Evolutionary conservation across 2,888 invertebrate genomes (phyloP).

Genomic region (Lingula anatina): DNA sequence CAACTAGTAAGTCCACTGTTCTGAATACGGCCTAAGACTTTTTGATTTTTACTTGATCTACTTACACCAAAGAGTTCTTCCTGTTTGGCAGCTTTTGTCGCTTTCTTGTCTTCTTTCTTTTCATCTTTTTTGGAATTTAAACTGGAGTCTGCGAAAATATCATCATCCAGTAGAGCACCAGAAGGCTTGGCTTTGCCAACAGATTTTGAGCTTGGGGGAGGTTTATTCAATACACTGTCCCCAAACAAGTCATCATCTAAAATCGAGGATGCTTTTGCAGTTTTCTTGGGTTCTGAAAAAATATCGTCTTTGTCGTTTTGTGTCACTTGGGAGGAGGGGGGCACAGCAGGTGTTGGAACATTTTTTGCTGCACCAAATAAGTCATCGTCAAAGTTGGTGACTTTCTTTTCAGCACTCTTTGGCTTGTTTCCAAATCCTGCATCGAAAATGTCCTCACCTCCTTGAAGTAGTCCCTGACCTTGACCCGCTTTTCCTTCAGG

Average conservation of each 20-base stretch:
- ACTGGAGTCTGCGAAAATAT: constrained; percentile 13
- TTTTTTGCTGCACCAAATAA: constrained; percentile 9
- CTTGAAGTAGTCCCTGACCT: constrained; percentile 2
- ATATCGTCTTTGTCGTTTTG: constrained; percentile 5
- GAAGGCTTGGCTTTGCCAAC: constrained; percentile 3
- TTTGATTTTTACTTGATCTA: too few species aligned
- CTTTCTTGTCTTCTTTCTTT: too few species aligned
- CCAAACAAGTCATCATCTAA: constrained; percentile 13
- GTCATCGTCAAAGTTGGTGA: constrained; percentile 3
- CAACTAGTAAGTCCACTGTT: too few species aligned
- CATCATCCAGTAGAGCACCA: constrained; percentile 3
- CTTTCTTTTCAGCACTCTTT: constrained; percentile 4
- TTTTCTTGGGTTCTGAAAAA: neutral
- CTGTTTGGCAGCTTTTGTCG: neutral
- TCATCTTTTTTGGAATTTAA: constrained; percentile 14
- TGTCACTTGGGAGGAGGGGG: constrained; percentile 4
- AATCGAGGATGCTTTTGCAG: constrained; percentile 1
- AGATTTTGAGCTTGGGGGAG: too few species aligned
- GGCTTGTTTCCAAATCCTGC: constrained; percentile 12
- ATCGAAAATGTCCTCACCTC: constrained; percentile 3
- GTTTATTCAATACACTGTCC: neutral
- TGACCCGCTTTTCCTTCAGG: constrained; percentile 8
- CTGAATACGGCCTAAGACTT: too few species aligned
- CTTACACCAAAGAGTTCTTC: too few species aligned
- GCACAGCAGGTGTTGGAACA: constrained; percentile 12